Percentiles rank a stretch among this genome's conserved stretches.
Evolutionary conservation across 64 coral and sea anemone species (phyloP).

Genomic region (Pachyseris speciosa): DNA sequence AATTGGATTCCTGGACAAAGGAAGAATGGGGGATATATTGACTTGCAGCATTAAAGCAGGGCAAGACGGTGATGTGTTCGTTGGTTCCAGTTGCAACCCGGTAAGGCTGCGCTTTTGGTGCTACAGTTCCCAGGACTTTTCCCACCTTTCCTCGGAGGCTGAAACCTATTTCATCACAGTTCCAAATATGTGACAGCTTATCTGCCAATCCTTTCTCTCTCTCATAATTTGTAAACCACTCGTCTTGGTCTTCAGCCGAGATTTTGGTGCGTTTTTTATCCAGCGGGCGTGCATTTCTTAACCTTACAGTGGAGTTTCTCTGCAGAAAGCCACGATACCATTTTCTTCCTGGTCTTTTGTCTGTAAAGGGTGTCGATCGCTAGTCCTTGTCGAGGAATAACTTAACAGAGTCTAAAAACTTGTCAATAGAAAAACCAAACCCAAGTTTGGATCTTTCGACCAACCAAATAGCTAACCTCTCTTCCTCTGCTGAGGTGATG

Average conservation of each 20-base stretch:
- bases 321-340: conserved; percentile 5
- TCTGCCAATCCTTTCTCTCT: not conserved
- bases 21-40: conserved; percentile 28
- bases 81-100: conserved; percentile 26
- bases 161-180: conserved; percentile 3
- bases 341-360: not conserved
- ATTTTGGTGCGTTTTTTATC: conserved; percentile 23
- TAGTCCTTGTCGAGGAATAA: conserved; percentile 13
- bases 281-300: not conserved
- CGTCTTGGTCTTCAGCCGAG: not conserved
- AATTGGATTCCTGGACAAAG: not conserved
- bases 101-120: too few species aligned
- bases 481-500: not conserved
- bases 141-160: not conserved
- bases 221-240: conserved; percentile 9
- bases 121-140: too few species aligned
- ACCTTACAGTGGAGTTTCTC: not conserved
- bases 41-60: conserved; percentile 20
- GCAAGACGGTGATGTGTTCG: conserved; percentile 50
- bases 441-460: not conserved
- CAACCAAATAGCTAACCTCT: not conserved
- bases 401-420: not conserved
- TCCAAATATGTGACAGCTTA: not conserved
- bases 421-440: not conserved
- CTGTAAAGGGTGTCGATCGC: not conserved